phyloP scores from a whole-genome alignment of 2,888 invertebrate genomes.

The Pandemis cinnamomeana region DNA sequence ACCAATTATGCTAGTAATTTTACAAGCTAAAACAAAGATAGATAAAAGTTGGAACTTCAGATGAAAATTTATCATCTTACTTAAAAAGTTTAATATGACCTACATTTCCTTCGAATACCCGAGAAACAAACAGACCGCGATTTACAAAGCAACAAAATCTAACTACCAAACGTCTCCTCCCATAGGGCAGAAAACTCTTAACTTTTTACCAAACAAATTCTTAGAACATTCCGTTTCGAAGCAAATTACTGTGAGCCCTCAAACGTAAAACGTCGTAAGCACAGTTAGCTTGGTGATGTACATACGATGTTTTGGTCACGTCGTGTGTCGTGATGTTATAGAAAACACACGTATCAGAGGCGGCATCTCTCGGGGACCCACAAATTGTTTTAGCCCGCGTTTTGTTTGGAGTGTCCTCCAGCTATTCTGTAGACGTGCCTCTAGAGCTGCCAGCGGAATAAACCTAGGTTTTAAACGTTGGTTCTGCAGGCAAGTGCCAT shows the following conservation, averaged over 20 bases:
- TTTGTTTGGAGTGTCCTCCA: conserved; percentile 30
- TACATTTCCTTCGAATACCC: background rate
- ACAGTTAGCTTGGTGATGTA: background rate
- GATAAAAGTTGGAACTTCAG: too few species aligned
- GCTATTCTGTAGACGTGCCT: conserved; percentile 21
- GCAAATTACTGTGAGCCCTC: conserved; percentile 14
- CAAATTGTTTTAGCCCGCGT: conserved; percentile 23
- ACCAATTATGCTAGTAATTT: too few species aligned
- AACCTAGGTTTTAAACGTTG: background rate
- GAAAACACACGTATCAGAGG: conserved; percentile 31
- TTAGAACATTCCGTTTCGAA: conserved; percentile 26
- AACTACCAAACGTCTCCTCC: conserved; percentile 16
- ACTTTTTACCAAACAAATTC: conserved; percentile 26
- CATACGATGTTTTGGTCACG: background rate
- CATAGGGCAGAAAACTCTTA: conserved; percentile 18
- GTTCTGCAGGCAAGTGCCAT: background rate
- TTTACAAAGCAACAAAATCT: conserved; percentile 3
- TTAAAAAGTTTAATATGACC: background rate
- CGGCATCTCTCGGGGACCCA: conserved; percentile 17
- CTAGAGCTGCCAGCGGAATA: conserved; percentile 5
- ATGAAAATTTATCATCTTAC: too few species aligned
- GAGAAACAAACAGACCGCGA: background rate
- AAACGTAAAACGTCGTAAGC: background rate
- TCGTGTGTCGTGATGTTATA: conserved; percentile 16
- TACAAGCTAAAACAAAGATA: too few species aligned